These are phyloP conservation scores for Trichacis sp. DNA, from an alignment of 2,888 invertebrate species.

Conservation along the genomic window DNA sequence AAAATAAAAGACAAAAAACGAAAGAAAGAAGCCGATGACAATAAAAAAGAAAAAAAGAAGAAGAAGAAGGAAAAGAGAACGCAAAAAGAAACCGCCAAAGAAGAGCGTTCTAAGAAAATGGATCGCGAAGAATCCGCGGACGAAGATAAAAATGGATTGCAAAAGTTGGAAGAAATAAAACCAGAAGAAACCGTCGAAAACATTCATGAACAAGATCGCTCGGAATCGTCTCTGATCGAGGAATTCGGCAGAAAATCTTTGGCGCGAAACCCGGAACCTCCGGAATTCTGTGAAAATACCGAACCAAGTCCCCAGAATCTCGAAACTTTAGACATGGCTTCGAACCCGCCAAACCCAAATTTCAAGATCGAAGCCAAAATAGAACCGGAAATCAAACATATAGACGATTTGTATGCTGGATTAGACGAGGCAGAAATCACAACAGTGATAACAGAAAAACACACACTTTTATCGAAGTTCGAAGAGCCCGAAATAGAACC, in stretches of 20 bases:
- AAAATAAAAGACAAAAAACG: slow-evolving; percentile 70
- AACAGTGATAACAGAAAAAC: slow-evolving; percentile 55
- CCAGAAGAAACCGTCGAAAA: slow-evolving; percentile 29
- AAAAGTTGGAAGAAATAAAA: slow-evolving; percentile 47
- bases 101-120: slow-evolving; percentile 39
- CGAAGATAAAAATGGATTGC: slow-evolving; percentile 45
- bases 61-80: slow-evolving; percentile 62
- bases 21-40: slow-evolving; percentile 72
- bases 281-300: slow-evolving; percentile 48
- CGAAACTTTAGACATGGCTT: slow-evolving; percentile 52
- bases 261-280: slow-evolving; percentile 63
- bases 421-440: slow-evolving; percentile 62
- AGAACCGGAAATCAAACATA: slow-evolving; percentile 46
- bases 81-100: slow-evolving; percentile 50
- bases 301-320: slow-evolving; percentile 40
- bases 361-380: slow-evolving; percentile 60
- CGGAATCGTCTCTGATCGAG: slow-evolving; percentile 42
- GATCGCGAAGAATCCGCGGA: slow-evolving; percentile 45
- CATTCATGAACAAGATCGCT: neutral
- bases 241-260: slow-evolving; percentile 62
- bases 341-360: slow-evolving; percentile 64
- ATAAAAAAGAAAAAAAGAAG: slow-evolving; percentile 70
- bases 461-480: slow-evolving; percentile 51
- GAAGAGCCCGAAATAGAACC: slow-evolving; percentile 54
- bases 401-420: slow-evolving; percentile 66